These are phyloP conservation scores for Agrochola macilenta DNA, from an alignment of 2,888 invertebrate genomes.

Conservation along the genomic window DNA sequence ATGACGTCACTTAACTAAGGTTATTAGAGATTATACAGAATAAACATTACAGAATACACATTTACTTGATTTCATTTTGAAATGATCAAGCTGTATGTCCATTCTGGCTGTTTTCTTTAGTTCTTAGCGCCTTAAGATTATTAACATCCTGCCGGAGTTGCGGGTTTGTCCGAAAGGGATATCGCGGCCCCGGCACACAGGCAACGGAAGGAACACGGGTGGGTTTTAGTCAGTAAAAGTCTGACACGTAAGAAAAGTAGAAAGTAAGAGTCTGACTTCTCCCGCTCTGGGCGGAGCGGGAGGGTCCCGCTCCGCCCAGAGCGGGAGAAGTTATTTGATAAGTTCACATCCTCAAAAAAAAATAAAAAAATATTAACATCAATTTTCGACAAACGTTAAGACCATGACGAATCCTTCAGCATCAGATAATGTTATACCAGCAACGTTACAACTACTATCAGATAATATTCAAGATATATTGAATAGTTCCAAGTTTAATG, in stretches of 20 bases:
- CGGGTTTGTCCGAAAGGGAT: too few species aligned
- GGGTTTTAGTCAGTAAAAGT: too few species aligned
- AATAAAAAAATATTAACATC: too few species aligned
- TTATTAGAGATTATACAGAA: neutral
- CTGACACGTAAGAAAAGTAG: too few species aligned
- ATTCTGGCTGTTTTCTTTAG: neutral
- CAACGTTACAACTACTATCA: constrained; percentile 46
- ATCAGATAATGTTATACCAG: constrained; percentile 43
- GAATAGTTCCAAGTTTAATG: constrained; percentile 65
- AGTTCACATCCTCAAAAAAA: too few species aligned
- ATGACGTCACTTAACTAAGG: neutral
- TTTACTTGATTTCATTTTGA: neutral
- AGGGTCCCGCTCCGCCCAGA: too few species aligned
- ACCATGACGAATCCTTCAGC: constrained; percentile 33
- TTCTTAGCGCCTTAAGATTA: neutral
- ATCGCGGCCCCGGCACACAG: too few species aligned
- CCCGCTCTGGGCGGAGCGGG: too few species aligned
- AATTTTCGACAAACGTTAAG: constrained; percentile 4
- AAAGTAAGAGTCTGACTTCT: too few species aligned
- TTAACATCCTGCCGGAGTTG: too few species aligned
- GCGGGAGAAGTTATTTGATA: too few species aligned
- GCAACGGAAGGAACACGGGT: too few species aligned
- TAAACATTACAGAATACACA: neutral
- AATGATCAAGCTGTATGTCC: neutral
- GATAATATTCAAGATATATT: constrained; percentile 67